Conservation (phyloP, 2,797 vertebrate genomes). For the Pygocentrus nattereri region DNA sequence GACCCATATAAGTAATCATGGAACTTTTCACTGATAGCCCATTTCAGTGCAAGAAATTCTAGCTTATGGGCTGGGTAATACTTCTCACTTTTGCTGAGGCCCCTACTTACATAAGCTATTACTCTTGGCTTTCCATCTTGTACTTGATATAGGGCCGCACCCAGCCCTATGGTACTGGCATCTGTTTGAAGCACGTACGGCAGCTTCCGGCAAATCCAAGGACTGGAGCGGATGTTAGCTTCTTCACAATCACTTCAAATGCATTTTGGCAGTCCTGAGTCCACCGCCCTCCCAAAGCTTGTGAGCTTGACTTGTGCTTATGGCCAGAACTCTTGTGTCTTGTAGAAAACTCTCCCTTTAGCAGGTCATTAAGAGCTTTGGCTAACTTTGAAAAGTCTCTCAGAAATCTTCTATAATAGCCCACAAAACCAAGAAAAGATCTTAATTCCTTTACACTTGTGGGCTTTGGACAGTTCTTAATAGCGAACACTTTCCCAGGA, state of each 20-base stretch:
- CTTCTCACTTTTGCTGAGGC: neutral
- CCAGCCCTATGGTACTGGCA: neutral
- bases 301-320: too few species aligned
- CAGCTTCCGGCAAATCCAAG: neutral
- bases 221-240: conserved; percentile 3
- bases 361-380: too few species aligned
- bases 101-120: neutral
- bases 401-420: too few species aligned
- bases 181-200: conserved; percentile 23
- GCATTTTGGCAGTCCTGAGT: too few species aligned
- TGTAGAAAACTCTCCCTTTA: too few species aligned
- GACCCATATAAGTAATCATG: conserved; percentile 31
- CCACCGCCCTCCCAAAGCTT: too few species aligned
- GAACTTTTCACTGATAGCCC: conserved; percentile 26
- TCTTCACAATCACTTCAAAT: neutral
- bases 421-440: too few species aligned
- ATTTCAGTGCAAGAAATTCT: conserved; percentile 27
- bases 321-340: too few species aligned
- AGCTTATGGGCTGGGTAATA: conserved; percentile 26
- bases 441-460: too few species aligned
- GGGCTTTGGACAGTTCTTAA: too few species aligned
- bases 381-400: too few species aligned
- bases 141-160: conserved; percentile 23
- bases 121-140: conserved; percentile 12
- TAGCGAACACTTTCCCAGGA: too few species aligned